Conservation (phyloP, 2,888 invertebrate species). For the Itoplectis maculator region DNA sequence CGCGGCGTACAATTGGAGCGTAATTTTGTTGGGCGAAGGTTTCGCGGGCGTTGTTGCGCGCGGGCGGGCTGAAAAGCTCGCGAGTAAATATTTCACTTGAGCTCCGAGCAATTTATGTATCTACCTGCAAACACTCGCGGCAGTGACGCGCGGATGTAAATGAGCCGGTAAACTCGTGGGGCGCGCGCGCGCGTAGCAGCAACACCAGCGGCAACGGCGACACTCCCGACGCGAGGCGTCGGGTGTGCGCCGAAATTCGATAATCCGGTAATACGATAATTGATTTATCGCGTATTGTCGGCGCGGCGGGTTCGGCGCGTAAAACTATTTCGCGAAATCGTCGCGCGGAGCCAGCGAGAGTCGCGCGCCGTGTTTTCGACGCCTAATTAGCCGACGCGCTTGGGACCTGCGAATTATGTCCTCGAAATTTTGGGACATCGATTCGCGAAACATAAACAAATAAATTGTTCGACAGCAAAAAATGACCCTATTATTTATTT, state of each 20-base stretch:
- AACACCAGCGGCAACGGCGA: background rate
- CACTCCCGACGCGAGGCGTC: background rate
- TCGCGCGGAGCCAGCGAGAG: conserved; percentile 1
- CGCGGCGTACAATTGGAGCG: background rate
- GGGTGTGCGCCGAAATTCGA: conserved; percentile 63
- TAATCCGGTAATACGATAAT: conserved; percentile 82
- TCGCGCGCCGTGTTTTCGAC: background rate
- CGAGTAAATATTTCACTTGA: conserved; percentile 73
- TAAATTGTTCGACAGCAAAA: too few species aligned
- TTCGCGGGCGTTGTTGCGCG: background rate
- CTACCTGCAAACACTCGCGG: conserved; percentile 72
- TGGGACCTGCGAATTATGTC: background rate
- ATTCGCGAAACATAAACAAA: too few species aligned
- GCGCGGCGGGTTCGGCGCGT: conserved; percentile 50
- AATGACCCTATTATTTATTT: too few species aligned
- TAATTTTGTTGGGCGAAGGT: conserved; percentile 26
- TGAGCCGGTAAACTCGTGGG: conserved; percentile 67
- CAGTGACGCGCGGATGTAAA: conserved; percentile 74
- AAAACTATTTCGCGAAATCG: conserved; percentile 58
- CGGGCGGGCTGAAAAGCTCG: conserved; percentile 68
- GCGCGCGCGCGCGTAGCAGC: too few species aligned
- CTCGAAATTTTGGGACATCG: background rate
- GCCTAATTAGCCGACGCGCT: conserved; percentile 1
- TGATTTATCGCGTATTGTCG: conserved; percentile 81
- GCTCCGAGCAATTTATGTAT: conserved; percentile 72